Evolutionary conservation across 2,113 vertebrate genomes (phyloP).

Genomic region (Falco punctatus): DNA sequence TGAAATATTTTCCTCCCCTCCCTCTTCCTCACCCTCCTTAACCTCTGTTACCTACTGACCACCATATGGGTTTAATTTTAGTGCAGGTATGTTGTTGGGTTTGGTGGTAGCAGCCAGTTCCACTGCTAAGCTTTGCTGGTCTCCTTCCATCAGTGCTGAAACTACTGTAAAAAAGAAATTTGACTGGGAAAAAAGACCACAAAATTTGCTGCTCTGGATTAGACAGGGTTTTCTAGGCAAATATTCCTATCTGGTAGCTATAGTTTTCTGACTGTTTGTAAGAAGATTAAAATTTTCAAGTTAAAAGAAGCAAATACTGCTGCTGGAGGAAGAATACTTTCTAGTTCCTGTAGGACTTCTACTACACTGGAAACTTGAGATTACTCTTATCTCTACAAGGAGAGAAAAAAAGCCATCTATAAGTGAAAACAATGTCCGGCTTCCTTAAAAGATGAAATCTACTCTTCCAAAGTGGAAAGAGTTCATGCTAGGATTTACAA

Average conservation of each 20-base stretch:
- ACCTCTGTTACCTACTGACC: not conserved
- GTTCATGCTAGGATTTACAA: not conserved
- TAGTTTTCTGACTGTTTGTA: not conserved
- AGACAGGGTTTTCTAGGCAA: not conserved
- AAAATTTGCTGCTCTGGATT: not conserved
- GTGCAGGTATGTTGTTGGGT: not conserved
- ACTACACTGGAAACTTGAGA: not conserved
- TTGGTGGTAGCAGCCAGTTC: not conserved
- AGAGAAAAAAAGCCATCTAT: not conserved
- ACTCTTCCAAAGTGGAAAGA: not conserved
- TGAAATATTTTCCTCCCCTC: not conserved
- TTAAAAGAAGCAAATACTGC: not conserved
- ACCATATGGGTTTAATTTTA: not conserved
- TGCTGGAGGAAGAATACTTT: not conserved
- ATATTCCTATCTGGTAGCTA: not conserved
- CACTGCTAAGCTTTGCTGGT: not conserved
- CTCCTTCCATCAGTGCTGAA: not conserved
- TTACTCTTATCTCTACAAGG: not conserved
- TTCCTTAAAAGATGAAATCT: conserved; percentile 18
- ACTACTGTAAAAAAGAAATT: not conserved
- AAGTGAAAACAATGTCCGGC: conserved; percentile 29
- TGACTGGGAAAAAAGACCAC: not conserved
- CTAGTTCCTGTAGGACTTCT: not conserved
- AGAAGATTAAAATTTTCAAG: not conserved
- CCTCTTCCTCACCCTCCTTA: not conserved